phyloP scores from a whole-genome alignment of 1,140 invertebrate genomes.

The Bombus fervidus region DNA sequence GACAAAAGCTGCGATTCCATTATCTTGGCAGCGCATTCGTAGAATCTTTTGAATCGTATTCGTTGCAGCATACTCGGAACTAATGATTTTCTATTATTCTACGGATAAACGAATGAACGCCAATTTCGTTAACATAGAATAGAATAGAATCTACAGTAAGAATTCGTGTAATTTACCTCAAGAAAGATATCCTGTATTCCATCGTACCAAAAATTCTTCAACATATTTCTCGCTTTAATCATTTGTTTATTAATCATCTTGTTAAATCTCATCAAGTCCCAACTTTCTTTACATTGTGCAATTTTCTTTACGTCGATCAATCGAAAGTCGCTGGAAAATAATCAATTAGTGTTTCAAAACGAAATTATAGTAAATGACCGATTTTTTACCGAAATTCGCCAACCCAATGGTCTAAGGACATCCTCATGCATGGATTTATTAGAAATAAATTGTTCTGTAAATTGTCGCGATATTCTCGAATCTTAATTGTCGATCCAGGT shows the following conservation, averaged over 20 bases:
- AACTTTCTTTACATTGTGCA: conserved; percentile 82
- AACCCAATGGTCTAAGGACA: conserved; percentile 74
- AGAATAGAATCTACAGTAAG: not conserved
- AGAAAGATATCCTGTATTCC: conserved; percentile 85
- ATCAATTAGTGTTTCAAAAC: not conserved
- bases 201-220: conserved; percentile 85
- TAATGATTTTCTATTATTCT: conserved; percentile 90
- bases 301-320: conserved; percentile 77
- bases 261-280: conserved; percentile 85
- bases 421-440: conserved; percentile 78
- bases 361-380: not conserved
- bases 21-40: conserved; percentile 91
- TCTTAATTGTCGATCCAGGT: not conserved
- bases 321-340: conserved; percentile 68
- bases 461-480: conserved; percentile 17
- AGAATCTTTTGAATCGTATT: conserved; percentile 90
- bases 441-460: conserved; percentile 68
- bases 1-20: conserved; percentile 94
- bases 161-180: conserved; percentile 54
- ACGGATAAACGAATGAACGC: conserved; percentile 53
- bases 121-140: not conserved
- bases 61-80: conserved; percentile 89
- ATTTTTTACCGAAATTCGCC: conserved; percentile 62
- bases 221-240: conserved; percentile 81
- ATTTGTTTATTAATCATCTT: conserved; percentile 82